phyloP scores from a whole-genome alignment of 2,113 vertebrate genomes.

The Trichomycterus rosablanca region DNA sequence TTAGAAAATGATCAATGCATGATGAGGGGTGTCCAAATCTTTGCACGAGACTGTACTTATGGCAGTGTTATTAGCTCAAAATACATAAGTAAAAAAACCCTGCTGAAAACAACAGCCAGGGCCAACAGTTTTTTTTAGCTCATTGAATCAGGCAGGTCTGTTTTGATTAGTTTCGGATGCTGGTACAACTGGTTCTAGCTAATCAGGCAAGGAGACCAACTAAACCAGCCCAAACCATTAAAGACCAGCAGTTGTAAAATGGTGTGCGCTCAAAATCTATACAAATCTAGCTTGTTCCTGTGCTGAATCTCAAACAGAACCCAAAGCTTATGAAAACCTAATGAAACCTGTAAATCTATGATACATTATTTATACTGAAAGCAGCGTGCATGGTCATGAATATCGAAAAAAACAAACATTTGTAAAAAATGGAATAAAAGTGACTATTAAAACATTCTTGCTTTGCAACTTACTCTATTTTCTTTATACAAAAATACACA shows the following conservation, averaged over 20 bases:
- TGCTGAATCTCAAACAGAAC: conserved; percentile 32
- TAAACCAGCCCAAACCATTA: too few species aligned
- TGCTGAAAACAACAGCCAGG: too few species aligned
- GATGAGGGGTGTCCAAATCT: too few species aligned
- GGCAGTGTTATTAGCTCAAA: conserved; percentile 36
- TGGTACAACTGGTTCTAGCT: too few species aligned
- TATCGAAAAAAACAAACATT: conserved; percentile 15
- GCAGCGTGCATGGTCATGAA: conserved; percentile 45
- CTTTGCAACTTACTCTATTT: conserved; percentile 24
- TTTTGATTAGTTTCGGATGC: too few species aligned
- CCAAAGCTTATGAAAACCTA: conserved; percentile 28
- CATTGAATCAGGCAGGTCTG: too few species aligned
- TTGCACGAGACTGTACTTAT: too few species aligned
- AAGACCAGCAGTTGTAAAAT: too few species aligned
- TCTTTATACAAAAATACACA: conserved; percentile 15
- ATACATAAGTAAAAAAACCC: conserved; percentile 14
- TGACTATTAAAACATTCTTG: conserved; percentile 21
- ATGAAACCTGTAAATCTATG: conserved; percentile 32
- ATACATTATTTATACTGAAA: conserved; percentile 44
- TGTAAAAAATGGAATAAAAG: conserved; percentile 35
- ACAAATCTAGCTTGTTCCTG: conserved; percentile 24
- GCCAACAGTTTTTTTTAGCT: too few species aligned
- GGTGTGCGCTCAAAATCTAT: conserved; percentile 3
- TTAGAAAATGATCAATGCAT: too few species aligned
- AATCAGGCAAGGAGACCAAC: too few species aligned